Evolutionary conservation across 2,113 vertebrate species (phyloP), one percentile per base, ranked within the genome.

Genomic region (Pterophyllum scalare): DNA sequence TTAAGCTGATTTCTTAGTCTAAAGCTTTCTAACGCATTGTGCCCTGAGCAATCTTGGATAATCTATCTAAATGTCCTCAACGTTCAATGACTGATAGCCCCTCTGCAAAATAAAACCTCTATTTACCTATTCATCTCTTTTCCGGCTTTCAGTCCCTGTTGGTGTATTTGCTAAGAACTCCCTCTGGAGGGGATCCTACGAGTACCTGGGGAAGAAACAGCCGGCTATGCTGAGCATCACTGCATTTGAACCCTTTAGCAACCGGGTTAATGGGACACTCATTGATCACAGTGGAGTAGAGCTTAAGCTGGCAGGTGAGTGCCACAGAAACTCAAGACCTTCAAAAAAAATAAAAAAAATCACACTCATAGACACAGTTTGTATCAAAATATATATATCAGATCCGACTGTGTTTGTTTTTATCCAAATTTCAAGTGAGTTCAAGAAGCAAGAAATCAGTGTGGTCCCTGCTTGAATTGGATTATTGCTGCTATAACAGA

Each of bases 131-230:
- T 70, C 15, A 19, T 49, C 46, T 24, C 26, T 70, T 40, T 28
- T 20, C 20, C 28, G 20, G 84, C 20, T 57, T 52, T 31, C 76
- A 99, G 98, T 99, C 84, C 98, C 98, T 15, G 95, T 95, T 8
- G 97, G 98, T 7, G 97, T 99, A 8, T 99, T 99, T 79, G 96
- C 97, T 2, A 97, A 97, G 93, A 98, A 99, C 84, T 98, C 98
- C 78, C 96, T 99, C 2, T 99, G 98, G 98, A 97, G 98, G 91
- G 98, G 98, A 61, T 98, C 98, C 57, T 99, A 99, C 0, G 98
- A 99, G 88, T 99, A 99, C 94, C 88, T 99, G 89, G 98, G 98
- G 28, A 99, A 98, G 89, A 99, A 98, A 95, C 98, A 99, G 93
- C 97, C 98, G 0, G 98, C 98, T 19, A 98, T 99, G 98, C 95